phyloP scores from a whole-genome alignment of 2,113 vertebrate genomes.

The Paratilapia polleni region DNA sequence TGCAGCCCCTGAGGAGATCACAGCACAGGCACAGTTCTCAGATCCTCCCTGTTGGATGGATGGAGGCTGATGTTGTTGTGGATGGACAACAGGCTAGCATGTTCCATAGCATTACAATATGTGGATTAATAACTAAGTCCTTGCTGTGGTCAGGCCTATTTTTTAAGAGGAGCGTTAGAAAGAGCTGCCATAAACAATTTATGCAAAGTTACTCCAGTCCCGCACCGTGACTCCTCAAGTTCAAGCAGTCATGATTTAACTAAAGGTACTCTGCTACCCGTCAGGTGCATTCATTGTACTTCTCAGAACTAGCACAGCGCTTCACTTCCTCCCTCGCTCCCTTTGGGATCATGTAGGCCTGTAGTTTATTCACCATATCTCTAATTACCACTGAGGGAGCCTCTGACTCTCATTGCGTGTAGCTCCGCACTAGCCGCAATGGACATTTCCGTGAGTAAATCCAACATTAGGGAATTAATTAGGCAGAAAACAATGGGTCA shows the following conservation, averaged over 20 bases:
- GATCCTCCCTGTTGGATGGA: constrained; percentile 23
- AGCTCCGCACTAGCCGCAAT: constrained; percentile 51
- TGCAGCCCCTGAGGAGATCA: constrained; percentile 44
- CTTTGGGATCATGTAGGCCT: constrained; percentile 47
- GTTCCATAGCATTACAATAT: background rate
- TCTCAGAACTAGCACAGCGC: constrained; percentile 24
- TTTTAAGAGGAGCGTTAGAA: constrained; percentile 17
- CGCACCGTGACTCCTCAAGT: constrained; percentile 6
- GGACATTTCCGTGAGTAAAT: constrained; percentile 75
- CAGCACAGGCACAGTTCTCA: constrained; percentile 25
- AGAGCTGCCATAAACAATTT: background rate
- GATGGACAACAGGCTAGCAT: background rate
- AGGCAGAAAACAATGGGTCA: constrained; percentile 81
- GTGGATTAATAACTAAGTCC: background rate
- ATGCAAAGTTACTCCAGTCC: constrained; percentile 5
- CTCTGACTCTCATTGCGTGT: constrained; percentile 62
- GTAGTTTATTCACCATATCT: constrained; percentile 67
- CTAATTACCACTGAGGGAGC: constrained; percentile 75
- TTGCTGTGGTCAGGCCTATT: background rate
- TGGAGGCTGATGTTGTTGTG: background rate
- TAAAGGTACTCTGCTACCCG: constrained; percentile 30
- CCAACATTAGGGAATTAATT: constrained; percentile 83
- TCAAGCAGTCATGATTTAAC: constrained; percentile 15
- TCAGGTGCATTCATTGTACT: constrained; percentile 24
- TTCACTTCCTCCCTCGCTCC: constrained; percentile 42